These are phyloP conservation scores for Agrochola macilenta DNA, from an alignment of 2,888 invertebrate genomes.

Conservation along the genomic window DNA sequence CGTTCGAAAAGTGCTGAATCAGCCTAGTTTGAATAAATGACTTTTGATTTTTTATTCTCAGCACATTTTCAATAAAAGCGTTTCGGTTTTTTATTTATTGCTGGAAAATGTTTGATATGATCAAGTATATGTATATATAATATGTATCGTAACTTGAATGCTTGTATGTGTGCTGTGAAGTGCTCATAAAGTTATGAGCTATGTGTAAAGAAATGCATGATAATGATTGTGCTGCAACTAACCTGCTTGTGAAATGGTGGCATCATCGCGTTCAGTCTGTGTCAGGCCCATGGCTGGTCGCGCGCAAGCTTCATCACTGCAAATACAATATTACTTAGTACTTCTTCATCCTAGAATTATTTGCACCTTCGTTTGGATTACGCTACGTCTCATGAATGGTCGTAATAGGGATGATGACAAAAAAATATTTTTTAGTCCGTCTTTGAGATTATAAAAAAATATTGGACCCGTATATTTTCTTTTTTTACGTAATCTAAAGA, in stretches of 20 bases:
- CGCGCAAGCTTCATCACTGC: slow-evolving; percentile 88
- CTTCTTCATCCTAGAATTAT: not conserved
- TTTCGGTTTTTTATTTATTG: not conserved
- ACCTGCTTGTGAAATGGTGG: slow-evolving; percentile 76
- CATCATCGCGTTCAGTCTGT: slow-evolving; percentile 80
- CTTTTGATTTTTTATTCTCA: no score
- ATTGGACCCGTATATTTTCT: no score
- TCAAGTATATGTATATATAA: not conserved
- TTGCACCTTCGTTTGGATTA: not conserved
- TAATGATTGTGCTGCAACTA: slow-evolving; percentile 57
- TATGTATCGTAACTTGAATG: not conserved
- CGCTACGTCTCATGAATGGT: not conserved
- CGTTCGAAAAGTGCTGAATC: no score
- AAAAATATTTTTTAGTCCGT: no score
- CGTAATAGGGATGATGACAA: no score
- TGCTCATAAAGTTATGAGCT: no score
- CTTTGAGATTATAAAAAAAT: no score
- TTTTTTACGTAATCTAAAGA: no score
- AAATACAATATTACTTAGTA: slow-evolving; percentile 29
- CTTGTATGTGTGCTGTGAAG: not conserved
- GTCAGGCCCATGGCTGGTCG: slow-evolving; percentile 86
- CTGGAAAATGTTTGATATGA: no score
- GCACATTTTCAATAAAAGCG: not conserved
- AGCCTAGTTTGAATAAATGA: no score
- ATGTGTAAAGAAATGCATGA: no score